Percentiles rank a stretch among this genome's conserved stretches.
Conservation (phyloP, 2,113 vertebrate species). For the Hemiscyllium ocellatum region DNA sequence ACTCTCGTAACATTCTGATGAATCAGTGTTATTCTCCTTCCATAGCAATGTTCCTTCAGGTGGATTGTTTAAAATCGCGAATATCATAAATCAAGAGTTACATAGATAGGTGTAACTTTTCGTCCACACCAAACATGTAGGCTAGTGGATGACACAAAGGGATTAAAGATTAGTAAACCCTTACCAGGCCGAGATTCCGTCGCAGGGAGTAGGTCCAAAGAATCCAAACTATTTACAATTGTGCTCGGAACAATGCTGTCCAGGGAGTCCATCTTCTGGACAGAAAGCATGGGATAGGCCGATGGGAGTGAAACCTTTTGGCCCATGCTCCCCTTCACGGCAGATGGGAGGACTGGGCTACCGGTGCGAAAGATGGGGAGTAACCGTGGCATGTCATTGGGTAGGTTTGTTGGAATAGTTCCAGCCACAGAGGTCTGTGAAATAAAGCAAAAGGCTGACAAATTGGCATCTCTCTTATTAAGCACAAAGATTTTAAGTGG, state of each 20-base stretch:
- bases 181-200: conserved; percentile 1
- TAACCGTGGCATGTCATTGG: conserved; percentile 76
- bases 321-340: background rate
- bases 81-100: background rate
- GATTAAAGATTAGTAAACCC: background rate
- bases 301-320: conserved; percentile 54
- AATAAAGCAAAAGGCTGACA: conserved; percentile 13
- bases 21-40: background rate
- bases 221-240: background rate
- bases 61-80: background rate
- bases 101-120: background rate
- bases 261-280: conserved; percentile 66
- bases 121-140: background rate
- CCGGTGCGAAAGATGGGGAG: conserved; percentile 64
- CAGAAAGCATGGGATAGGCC: conserved; percentile 65
- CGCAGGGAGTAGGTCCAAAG: conserved; percentile 4
- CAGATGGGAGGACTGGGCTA: conserved; percentile 46
- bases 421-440: conserved; percentile 67
- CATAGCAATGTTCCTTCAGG: background rate
- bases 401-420: conserved; percentile 62
- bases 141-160: background rate
- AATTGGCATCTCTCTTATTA: background rate
- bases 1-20: background rate
- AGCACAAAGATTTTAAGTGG: background rate
- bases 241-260: conserved; percentile 63